A percentile compares a stretch with the other conserved stretches of the same genome.
These are phyloP conservation scores for Siniperca obscura DNA, from an alignment of 2,797 vertebrate species.

Conservation along the genomic window DNA sequence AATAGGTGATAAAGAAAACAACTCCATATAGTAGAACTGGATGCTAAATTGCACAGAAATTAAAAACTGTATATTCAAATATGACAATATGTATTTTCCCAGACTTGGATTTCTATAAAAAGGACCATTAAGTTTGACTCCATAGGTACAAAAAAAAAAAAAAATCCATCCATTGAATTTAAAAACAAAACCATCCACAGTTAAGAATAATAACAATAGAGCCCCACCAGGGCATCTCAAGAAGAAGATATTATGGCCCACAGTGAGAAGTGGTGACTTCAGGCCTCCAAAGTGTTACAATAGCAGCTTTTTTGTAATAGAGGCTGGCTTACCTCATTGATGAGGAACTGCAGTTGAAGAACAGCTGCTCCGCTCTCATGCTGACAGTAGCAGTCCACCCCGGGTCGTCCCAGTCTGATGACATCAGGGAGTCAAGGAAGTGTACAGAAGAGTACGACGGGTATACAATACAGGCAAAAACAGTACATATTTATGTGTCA, in stretches of 20 bases:
- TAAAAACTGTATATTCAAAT: not conserved
- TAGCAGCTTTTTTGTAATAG: not conserved
- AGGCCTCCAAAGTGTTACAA: not conserved
- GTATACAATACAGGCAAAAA: not conserved
- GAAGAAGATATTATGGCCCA: no score
- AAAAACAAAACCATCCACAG: not conserved
- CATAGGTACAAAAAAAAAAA: not conserved
- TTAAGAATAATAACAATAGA: not conserved
- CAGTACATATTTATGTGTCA: not conserved
- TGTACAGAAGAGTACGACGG: slow-evolving; percentile 21
- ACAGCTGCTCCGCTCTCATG: slow-evolving; percentile 95
- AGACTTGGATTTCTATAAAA: no score
- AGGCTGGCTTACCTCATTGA: slow-evolving; percentile 93
- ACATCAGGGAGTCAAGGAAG: slow-evolving; percentile 89
- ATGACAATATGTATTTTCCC: not conserved
- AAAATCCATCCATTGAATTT: not conserved
- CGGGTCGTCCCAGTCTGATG: slow-evolving; percentile 95
- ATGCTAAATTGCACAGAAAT: no score
- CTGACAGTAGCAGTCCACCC: slow-evolving; percentile 96
- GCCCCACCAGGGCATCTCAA: not conserved
- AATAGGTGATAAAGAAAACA: not conserved
- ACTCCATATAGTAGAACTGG: not conserved
- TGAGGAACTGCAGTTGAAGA: slow-evolving; percentile 97
- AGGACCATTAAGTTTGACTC: no score
- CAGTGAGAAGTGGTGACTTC: not conserved